Base-by-base conservation (phyloP, 2,113 vertebrate genomes). In the Elephas maximus region DNA sequence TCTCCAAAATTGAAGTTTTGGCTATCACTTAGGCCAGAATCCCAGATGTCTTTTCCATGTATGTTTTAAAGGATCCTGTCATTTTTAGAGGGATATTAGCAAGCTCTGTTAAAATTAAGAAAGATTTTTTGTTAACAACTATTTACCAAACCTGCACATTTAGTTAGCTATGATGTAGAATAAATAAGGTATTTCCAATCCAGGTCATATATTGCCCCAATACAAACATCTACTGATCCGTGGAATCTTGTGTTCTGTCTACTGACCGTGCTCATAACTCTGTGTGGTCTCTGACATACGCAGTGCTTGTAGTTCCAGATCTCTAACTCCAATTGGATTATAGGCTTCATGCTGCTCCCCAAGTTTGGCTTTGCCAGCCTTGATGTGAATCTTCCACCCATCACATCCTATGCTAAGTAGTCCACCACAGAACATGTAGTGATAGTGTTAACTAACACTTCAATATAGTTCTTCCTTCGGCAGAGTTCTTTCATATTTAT, bases 401-500 rank as follows among this genome's bases (percentile, higher is more conserved):
- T 44, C 28, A 11, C 60, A 18, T 62, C n/a, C 67, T 71, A 8
- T 78, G 37, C 51, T 51, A 44, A 5, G 28, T 86, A 73, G 48
- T 88, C 62, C 5, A 71, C 60, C 48, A 87, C 45, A 83, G 67
- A 51, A 87, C 30, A 17, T 45, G 1, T 28, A 51, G 41, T 71
- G 63, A 76, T 44, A 53, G 6, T 71, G 26, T 91, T 97, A 81
- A 44, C 73, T 88, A 65, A 79, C n/a, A 79, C 28, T 97, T 87
- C 81, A 1, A 48, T 28, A 86, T 44, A 86, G 65, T 62, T 95
- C 85, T 84, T 41, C 6, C 88, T 95, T 87, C 37, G 63, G 21
- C 53, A 77, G 62, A 78, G 9, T 92, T 93, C 53, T 95, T 96
- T 85, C 67, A 88, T 67, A 78, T 41, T 88, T 65, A 82, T 94